Conservation (phyloP, 2,797 vertebrate species). For the Meda fulgida region DNA sequence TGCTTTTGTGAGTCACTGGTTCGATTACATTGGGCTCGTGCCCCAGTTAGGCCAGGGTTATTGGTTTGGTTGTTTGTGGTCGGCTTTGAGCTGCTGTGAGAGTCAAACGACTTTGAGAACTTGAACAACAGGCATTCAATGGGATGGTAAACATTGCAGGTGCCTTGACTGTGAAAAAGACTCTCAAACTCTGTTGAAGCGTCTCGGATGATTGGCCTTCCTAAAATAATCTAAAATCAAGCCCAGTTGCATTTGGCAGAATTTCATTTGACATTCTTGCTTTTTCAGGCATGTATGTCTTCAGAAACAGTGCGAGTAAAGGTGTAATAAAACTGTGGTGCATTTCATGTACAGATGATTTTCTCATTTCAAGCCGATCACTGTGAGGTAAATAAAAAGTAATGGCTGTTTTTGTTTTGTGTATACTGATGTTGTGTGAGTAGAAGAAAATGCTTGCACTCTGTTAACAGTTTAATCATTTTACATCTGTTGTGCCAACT, state of each 20-base stretch:
- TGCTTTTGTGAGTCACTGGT: constrained; percentile 55
- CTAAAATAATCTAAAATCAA: not conserved
- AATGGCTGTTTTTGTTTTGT: not conserved
- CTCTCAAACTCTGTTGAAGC: not conserved
- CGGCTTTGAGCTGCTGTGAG: constrained; percentile 15
- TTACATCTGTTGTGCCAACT: not conserved
- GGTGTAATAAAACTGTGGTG: not conserved
- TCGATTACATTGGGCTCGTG: constrained; percentile 44
- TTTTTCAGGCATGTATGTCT: not conserved
- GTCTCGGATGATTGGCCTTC: not conserved
- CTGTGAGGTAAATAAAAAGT: not conserved
- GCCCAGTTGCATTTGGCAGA: not conserved
- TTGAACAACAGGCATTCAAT: constrained; percentile 7
- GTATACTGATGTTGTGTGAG: not conserved
- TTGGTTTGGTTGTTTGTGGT: constrained; percentile 17
- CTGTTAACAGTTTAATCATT: not conserved
- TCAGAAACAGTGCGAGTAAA: not conserved
- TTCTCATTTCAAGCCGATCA: not conserved
- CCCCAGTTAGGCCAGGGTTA: constrained; percentile 33
- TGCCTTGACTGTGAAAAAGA: not conserved
- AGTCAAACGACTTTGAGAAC: constrained; percentile 15
- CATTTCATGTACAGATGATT: not conserved
- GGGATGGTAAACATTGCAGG: not conserved
- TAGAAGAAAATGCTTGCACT: not conserved
- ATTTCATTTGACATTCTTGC: not conserved